Conservation (phyloP, 1,140 invertebrate genomes). For the Caenorhabditis latens region DNA sequence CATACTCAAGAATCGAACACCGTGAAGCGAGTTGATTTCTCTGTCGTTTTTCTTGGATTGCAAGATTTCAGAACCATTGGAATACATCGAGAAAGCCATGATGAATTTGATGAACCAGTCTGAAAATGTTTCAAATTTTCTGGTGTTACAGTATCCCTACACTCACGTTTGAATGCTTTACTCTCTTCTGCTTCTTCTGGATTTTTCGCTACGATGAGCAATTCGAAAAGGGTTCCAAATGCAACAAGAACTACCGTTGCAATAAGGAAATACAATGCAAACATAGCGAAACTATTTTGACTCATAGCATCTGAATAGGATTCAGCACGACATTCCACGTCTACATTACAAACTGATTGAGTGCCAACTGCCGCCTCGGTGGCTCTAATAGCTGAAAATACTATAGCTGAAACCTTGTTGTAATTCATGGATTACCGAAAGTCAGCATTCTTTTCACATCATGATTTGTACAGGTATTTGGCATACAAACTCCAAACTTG, state of each 20-base stretch:
- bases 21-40: constrained; percentile 75
- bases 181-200: neutral
- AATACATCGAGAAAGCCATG: constrained; percentile 71
- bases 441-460: constrained; percentile 73
- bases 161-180: constrained; percentile 3
- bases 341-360: constrained; percentile 75
- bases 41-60: constrained; percentile 57
- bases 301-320: constrained; percentile 71
- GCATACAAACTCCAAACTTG: constrained; percentile 75
- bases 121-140: neutral
- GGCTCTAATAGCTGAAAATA: constrained; percentile 72
- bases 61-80: constrained; percentile 65
- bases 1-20: constrained; percentile 75
- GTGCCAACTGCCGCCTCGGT: constrained; percentile 68
- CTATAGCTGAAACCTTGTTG: neutral
- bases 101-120: constrained; percentile 56
- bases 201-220: constrained; percentile 63
- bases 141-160: neutral
- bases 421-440: constrained; percentile 67
- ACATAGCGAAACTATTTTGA: constrained; percentile 71
- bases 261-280: constrained; percentile 72
- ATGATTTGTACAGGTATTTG: constrained; percentile 76
- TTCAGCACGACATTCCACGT: constrained; percentile 75
- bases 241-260: constrained; percentile 71
- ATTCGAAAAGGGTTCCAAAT: constrained; percentile 76